phyloP scores from a whole-genome alignment of 2,113 vertebrate genomes.

The Burhinus bistriatus region DNA sequence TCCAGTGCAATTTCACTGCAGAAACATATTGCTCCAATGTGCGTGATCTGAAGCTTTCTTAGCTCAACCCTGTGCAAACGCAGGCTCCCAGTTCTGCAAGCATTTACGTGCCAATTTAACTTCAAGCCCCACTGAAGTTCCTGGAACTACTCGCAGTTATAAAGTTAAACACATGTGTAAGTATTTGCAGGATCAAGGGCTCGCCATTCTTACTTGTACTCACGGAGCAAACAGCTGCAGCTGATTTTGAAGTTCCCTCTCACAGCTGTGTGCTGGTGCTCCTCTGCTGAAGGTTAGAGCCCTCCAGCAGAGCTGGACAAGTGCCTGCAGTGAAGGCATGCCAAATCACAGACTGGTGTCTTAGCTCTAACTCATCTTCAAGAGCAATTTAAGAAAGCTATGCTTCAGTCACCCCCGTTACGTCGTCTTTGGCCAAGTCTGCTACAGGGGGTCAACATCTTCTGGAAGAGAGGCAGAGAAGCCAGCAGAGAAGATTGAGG shows the following conservation, averaged over 20 bases:
- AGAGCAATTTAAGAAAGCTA: not conserved
- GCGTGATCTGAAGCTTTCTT: not conserved
- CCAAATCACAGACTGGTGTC: not conserved
- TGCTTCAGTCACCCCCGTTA: not conserved
- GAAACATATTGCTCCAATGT: not conserved
- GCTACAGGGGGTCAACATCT: not conserved
- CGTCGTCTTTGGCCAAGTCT: not conserved
- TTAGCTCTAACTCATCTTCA: not conserved
- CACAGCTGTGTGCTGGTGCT: slow-evolving; percentile 18
- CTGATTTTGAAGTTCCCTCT: slow-evolving; percentile 29
- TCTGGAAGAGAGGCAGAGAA: not conserved
- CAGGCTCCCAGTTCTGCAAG: not conserved
- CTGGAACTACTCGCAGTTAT: slow-evolving; percentile 19
- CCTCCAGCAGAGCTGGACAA: slow-evolving; percentile 5
- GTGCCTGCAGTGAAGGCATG: not conserved
- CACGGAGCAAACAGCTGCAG: not conserved
- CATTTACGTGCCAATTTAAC: not conserved
- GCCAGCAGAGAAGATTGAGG: not conserved
- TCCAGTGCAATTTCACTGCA: not conserved
- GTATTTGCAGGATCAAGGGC: slow-evolving; percentile 14
- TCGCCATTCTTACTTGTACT: not conserved
- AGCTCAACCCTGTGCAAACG: not conserved
- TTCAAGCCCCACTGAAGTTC: not conserved
- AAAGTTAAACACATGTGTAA: not conserved
- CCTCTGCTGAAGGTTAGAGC: not conserved